Evolutionary conservation across 2,797 vertebrate genomes (phyloP).

Genomic region (Distichodus sexfasciatus): DNA sequence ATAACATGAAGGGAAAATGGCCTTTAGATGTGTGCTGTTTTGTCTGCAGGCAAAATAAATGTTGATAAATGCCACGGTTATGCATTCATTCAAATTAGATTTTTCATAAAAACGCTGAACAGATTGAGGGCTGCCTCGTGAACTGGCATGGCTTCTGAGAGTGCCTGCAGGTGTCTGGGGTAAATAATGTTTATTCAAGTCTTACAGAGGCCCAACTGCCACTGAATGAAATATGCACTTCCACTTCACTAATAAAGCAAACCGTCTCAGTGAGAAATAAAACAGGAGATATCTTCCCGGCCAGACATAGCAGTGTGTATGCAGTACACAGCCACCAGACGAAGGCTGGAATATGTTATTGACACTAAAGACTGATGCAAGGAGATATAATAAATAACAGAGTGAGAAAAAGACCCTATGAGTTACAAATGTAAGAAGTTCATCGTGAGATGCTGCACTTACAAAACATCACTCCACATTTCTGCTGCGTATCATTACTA

Average conservation of each 20-base stretch:
- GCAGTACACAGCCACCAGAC: neutral
- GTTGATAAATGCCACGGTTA: no score
- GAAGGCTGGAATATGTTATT: neutral
- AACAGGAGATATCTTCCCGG: neutral
- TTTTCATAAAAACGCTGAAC: neutral
- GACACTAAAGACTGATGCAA: neutral
- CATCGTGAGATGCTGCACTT: neutral
- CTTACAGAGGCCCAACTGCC: no score
- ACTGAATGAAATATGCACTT: neutral
- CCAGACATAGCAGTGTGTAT: neutral
- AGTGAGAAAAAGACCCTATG: neutral
- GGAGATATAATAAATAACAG: conserved; percentile 7
- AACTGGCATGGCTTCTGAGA: neutral
- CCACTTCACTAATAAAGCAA: neutral
- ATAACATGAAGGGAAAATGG: no score
- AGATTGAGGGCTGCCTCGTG: neutral
- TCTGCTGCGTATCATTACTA: neutral
- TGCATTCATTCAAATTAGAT: neutral
- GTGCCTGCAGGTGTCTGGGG: neutral
- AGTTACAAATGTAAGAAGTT: neutral
- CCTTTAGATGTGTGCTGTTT: no score
- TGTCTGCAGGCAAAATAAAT: no score
- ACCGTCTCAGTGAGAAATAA: neutral
- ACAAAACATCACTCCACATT: neutral
- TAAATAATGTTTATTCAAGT: neutral